Percentiles rank a stretch among this genome's conserved stretches.
These are phyloP conservation scores for Zenarchopterus dispar DNA, from an alignment of 2,797 vertebrate species.

Conservation along the genomic window DNA sequence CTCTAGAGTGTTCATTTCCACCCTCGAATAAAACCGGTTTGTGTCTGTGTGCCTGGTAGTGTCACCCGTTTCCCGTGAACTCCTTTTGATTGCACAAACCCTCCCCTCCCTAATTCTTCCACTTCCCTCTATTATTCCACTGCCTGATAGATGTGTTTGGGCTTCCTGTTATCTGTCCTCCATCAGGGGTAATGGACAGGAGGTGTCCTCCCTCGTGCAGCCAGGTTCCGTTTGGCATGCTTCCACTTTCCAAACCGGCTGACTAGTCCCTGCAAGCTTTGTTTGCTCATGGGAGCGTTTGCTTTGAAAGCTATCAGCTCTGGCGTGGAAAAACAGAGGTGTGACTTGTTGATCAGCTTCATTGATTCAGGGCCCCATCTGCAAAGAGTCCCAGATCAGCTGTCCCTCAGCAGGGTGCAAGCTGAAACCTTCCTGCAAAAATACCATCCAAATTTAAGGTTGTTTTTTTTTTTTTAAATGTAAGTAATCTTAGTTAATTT, in stretches of 20 bases:
- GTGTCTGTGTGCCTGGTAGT: conserved; percentile 8
- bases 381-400: background rate
- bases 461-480: background rate
- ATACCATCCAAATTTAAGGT: background rate
- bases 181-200: conserved; percentile 30
- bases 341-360: conserved; percentile 2
- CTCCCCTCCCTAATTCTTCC: conserved; percentile 11
- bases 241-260: conserved; percentile 52
- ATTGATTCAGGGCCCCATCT: conserved; percentile 12
- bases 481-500: conserved; percentile 6
- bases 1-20: background rate
- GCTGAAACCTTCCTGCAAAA: background rate
- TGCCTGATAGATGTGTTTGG: conserved; percentile 39
- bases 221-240: conserved; percentile 53
- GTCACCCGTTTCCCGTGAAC: background rate
- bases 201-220: conserved; percentile 29
- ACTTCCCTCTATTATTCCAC: conserved; percentile 13
- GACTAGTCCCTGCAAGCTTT: conserved; percentile 41
- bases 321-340: background rate
- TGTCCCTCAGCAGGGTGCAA: background rate
- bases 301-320: conserved; percentile 17
- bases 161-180: conserved; percentile 47
- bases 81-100: background rate
- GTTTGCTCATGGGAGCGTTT: conserved; percentile 22
- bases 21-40: background rate